Percentiles rank a stretch among this genome's conserved stretches.
These are phyloP conservation scores for Oscheius sp. DNA, from an alignment of 2,888 invertebrate species.

Conservation along the genomic window DNA sequence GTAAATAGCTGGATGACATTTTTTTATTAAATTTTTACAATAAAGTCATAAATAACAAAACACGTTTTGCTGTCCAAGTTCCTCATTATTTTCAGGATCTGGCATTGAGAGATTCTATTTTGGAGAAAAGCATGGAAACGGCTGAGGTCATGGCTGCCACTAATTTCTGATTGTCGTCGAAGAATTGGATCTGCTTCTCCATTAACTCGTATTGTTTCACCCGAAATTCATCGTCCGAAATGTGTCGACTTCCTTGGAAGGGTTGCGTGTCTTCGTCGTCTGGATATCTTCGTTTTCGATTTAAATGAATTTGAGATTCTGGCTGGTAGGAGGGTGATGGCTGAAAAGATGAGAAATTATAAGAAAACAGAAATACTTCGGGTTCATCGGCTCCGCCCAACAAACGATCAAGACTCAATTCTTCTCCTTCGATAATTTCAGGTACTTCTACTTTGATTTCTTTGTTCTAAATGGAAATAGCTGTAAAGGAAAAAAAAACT, in stretches of 20 bases:
- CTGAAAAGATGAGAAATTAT: background rate
- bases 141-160: constrained; percentile 4
- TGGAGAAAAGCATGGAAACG: background rate
- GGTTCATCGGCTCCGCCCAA: background rate
- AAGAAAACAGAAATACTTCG: background rate
- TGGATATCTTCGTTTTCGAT: too few relatives aligned
- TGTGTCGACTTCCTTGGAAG: background rate
- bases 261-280: background rate
- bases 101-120: background rate
- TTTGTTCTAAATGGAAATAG: background rate
- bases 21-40: too few relatives aligned
- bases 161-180: background rate
- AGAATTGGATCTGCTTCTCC: constrained; percentile 17
- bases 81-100: too few relatives aligned
- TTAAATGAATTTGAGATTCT: background rate
- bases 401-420: background rate
- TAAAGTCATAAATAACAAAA: too few relatives aligned
- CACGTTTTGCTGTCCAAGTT: too few relatives aligned
- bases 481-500: background rate
- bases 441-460: constrained; percentile 7
- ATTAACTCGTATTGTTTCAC: constrained; percentile 23
- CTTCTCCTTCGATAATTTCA: constrained; percentile 6
- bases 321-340: too few relatives aligned
- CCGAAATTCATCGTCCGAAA: constrained; percentile 12
- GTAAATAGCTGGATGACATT: constrained; percentile 2